Conservation (phyloP, 2,888 invertebrate species). For the Boloria selene region DNA sequence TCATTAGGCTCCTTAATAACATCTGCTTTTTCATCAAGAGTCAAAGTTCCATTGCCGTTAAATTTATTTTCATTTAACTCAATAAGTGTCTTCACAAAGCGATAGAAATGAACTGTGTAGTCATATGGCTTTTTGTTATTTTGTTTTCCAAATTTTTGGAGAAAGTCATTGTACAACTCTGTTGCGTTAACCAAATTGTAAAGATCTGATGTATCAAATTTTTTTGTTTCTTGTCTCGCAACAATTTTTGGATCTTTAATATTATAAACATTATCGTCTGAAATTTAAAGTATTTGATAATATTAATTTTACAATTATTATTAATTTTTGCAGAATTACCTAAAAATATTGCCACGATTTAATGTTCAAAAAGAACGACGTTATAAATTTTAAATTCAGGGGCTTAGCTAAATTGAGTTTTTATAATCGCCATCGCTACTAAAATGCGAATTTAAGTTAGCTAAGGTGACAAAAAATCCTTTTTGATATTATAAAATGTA, state of each 20-base stretch:
- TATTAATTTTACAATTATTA: background rate
- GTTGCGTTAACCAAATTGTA: constrained; percentile 55
- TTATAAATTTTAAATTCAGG: no score
- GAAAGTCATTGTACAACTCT: constrained; percentile 50
- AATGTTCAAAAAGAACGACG: no score
- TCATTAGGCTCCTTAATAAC: constrained; percentile 49
- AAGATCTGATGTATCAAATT: constrained; percentile 44
- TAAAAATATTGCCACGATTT: no score
- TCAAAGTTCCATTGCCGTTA: constrained; percentile 39
- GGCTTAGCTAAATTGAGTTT: no score
- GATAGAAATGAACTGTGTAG: constrained; percentile 48
- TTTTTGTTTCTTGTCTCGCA: constrained; percentile 29
- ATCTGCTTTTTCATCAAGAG: constrained; percentile 51
- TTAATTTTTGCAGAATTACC: background rate
- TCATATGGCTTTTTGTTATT: constrained; percentile 44
- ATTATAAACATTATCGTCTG: constrained; percentile 48
- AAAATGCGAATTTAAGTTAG: background rate
- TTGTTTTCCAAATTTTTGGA: constrained; percentile 43
- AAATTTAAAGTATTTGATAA: background rate
- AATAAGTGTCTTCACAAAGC: constrained; percentile 59
- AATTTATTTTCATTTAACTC: constrained; percentile 54
- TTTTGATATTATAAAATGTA: background rate
- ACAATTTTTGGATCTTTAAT: constrained; percentile 34
- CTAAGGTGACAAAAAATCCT: no score
- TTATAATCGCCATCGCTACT: no score